Base-by-base conservation (phyloP, 1,140 invertebrate species). In the Drosophila sp. region DNA sequence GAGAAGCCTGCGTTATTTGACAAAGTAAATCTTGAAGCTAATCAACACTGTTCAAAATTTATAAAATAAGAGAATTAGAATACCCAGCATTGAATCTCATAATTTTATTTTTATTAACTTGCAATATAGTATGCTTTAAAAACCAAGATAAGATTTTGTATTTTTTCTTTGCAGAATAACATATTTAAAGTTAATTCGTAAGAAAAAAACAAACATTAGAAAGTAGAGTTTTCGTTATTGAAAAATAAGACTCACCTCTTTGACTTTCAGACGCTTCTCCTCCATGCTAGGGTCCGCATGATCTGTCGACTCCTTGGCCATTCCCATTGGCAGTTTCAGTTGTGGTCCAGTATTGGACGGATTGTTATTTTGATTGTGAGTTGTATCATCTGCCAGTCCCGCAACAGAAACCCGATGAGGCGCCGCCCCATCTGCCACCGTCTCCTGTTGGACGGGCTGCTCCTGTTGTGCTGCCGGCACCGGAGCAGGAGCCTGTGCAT, bases 231-330 rank as follows among this genome's bases (percentile, higher is more conserved):
- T n/a, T n/a, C n/a, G n/a, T n/a, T n/a, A n/a, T n/a, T n/a, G n/a
- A n/a, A 21, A 21, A 2, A 21, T 21, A 21, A 21, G 5, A 79
- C 82, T 78, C 34, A 87, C 82, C 82, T 82, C 83, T 89, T 87
- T 87, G 7, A 87, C 59, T 62, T 87, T 87, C 0, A 40, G 66
- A 34, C 82, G 82, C n/a, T 86, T 86, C 53, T 87, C 80, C 50
- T 89, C 76, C 57, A 80, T 27, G 3, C 56, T 66, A 11, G 54
- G 25, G 16, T 87, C 81, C n/a, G 66, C 67, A 21, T 84, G 64
- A 53, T 40, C 82, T 38, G 7, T 51, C 66, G 13, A 32, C 9
- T 67, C 54, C 8, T 27, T 66, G n/a, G 21, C 34, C 27, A 58
- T 9, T 7, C 80, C 84, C 41, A 87, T 59, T 2, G 82, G 82